These are phyloP conservation scores for Epizoanthus ramosus DNA, from an alignment of 92 coral and sea anemone species.

Conservation along the genomic window DNA sequence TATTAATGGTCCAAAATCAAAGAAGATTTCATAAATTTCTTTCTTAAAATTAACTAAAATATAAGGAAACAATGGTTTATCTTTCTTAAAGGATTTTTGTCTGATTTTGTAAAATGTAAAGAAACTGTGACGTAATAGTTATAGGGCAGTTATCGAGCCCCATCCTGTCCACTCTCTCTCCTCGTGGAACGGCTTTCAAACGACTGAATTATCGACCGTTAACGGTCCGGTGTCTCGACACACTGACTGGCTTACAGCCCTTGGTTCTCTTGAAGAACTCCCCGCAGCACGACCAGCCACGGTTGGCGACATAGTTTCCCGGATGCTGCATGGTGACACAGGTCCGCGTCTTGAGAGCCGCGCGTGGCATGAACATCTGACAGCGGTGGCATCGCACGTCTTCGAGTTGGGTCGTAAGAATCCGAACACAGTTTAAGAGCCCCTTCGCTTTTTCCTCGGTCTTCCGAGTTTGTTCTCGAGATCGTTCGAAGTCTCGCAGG, in stretches of 20 bases:
- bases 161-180: too few species aligned
- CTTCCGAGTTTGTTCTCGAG: slow-evolving; percentile 64
- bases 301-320: slow-evolving; percentile 75
- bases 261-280: slow-evolving; percentile 84
- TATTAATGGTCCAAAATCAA: too few species aligned
- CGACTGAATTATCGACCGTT: background rate
- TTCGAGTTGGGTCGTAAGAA: slow-evolving; percentile 91
- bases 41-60: too few species aligned
- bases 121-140: too few species aligned
- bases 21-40: too few species aligned
- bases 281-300: slow-evolving; percentile 96
- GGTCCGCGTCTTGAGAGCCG: slow-evolving; percentile 89
- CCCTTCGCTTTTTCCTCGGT: slow-evolving; percentile 83
- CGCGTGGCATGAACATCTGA: slow-evolving; percentile 87
- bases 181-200: too few species aligned
- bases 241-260: slow-evolving; percentile 89
- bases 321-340: slow-evolving; percentile 88
- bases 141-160: too few species aligned
- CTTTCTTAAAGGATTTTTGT: too few species aligned
- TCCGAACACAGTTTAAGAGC: slow-evolving; percentile 87
- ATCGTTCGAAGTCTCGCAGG: slow-evolving; percentile 69
- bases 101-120: too few species aligned
- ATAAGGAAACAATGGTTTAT: too few species aligned
- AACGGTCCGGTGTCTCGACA: slow-evolving; percentile 72
- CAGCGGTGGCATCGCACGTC: slow-evolving; percentile 96